Conservation (phyloP, 2,888 invertebrate genomes). For the Amphipyra tragopoginis region DNA sequence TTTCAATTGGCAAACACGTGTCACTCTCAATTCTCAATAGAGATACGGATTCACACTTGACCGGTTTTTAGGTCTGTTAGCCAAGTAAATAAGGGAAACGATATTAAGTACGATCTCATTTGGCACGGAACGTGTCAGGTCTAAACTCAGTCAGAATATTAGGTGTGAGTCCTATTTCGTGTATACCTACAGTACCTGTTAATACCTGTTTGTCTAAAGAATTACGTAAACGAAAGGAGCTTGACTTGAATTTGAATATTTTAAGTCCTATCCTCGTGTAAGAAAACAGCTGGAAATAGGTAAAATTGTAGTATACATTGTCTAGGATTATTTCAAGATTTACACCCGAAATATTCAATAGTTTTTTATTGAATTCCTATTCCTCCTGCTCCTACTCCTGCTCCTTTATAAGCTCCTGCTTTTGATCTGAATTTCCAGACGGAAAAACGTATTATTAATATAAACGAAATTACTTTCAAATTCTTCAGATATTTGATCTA, state of each 20-base stretch:
- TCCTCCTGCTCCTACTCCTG: too few relatives aligned
- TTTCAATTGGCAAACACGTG: conserved; percentile 39
- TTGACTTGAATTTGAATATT: conserved; percentile 38
- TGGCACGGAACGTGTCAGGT: conserved; percentile 20
- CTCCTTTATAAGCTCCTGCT: too few relatives aligned
- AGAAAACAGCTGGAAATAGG: conserved; percentile 3
- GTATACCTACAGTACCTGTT: conserved; percentile 4
- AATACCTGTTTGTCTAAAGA: conserved; percentile 34
- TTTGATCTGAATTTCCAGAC: background rate
- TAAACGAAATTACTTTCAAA: background rate
- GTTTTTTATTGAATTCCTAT: too few relatives aligned
- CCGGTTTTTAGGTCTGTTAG: conserved; percentile 17
- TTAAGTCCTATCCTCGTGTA: conserved; percentile 18
- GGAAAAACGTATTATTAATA: background rate
- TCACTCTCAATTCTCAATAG: conserved; percentile 12
- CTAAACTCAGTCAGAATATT: conserved; percentile 18
- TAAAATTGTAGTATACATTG: background rate
- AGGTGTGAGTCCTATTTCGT: conserved; percentile 21
- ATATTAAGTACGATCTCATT: conserved; percentile 38
- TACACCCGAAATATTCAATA: too few relatives aligned
- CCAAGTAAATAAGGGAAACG: conserved; percentile 33
- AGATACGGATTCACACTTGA: conserved; percentile 32
- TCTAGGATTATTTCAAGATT: background rate
- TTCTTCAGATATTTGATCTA: conserved; percentile 19
- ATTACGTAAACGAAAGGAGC: conserved; percentile 33